A percentile compares a stretch with the other conserved stretches of the same genome.
Conservation (phyloP, 2,888 invertebrate species). For the Clitarchus hookeri region DNA sequence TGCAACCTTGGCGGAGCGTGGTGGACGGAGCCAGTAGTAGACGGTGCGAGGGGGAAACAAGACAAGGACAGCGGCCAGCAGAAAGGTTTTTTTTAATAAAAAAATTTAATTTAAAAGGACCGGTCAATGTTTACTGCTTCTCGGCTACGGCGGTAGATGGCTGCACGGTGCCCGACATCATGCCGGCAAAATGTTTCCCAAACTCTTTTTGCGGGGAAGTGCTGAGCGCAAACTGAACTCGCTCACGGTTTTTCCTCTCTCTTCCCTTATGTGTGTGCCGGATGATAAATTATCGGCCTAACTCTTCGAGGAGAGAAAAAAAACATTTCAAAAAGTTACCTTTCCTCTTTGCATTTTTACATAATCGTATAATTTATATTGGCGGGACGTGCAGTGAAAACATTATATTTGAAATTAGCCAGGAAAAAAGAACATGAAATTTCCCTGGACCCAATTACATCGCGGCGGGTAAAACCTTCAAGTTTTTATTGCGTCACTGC, state of each 20-base stretch:
- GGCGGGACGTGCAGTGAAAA: neutral
- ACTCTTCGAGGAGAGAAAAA: conserved; percentile 6
- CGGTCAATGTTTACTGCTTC: neutral
- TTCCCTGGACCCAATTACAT: neutral
- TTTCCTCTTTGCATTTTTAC: neutral
- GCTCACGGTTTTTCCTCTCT: neutral
- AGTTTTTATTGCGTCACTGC: neutral
- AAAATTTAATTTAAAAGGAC: conserved; percentile 9
- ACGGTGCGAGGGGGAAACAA: neutral
- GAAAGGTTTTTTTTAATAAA: neutral
- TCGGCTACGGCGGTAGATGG: neutral
- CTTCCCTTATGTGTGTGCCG: neutral
- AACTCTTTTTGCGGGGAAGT: neutral
- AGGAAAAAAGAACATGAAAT: neutral
- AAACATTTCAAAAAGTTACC: neutral
- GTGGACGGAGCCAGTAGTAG: neutral
- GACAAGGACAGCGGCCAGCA: neutral
- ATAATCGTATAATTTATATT: neutral
- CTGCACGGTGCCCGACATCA: neutral
- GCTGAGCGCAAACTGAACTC: neutral
- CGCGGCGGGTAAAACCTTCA: neutral
- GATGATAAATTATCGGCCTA: conserved; percentile 14
- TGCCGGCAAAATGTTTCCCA: neutral
- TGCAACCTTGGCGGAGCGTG: neutral
- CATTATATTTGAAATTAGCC: neutral